phyloP scores from a whole-genome alignment of 2,113 vertebrate genomes.

The Thunnus maccoyii region DNA sequence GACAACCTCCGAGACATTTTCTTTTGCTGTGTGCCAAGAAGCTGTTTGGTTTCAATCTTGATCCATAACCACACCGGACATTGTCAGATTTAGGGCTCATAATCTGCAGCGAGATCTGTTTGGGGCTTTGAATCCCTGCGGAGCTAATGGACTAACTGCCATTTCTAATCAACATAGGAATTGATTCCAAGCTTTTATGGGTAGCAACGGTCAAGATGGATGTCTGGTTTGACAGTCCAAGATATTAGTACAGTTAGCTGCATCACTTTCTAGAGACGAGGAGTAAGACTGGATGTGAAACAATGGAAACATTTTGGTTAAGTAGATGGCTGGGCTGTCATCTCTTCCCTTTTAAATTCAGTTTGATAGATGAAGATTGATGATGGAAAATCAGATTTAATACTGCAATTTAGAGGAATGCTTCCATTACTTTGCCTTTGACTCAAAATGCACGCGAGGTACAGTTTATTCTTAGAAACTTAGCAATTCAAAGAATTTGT shows the following conservation, averaged over 20 bases:
- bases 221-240: conserved; percentile 43
- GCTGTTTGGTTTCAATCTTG: conserved; percentile 77
- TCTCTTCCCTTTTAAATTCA: conserved; percentile 7
- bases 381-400: conserved; percentile 25
- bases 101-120: conserved; percentile 75
- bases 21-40: conserved; percentile 77
- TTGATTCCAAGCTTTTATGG: conserved; percentile 56
- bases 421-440: neutral
- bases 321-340: neutral
- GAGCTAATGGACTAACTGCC: conserved; percentile 79
- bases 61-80: conserved; percentile 69
- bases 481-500: too few species aligned
- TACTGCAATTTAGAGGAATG: conserved; percentile 9
- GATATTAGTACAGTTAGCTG: conserved; percentile 40
- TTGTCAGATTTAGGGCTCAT: conserved; percentile 69
- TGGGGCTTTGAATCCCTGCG: conserved; percentile 69
- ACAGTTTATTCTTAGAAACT: neutral
- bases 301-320: conserved; percentile 24
- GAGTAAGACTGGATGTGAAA: conserved; percentile 6
- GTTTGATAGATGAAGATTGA: conserved; percentile 14
- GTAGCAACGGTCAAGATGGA: conserved; percentile 48
- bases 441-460: neutral
- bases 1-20: conserved; percentile 57
- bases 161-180: conserved; percentile 75
- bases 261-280: conserved; percentile 26